Evolutionary conservation across 64 coral and sea anemone genomes (phyloP), one percentile per base, ranked within the genome.

Genomic region (Stichodactyla helianthus): DNA sequence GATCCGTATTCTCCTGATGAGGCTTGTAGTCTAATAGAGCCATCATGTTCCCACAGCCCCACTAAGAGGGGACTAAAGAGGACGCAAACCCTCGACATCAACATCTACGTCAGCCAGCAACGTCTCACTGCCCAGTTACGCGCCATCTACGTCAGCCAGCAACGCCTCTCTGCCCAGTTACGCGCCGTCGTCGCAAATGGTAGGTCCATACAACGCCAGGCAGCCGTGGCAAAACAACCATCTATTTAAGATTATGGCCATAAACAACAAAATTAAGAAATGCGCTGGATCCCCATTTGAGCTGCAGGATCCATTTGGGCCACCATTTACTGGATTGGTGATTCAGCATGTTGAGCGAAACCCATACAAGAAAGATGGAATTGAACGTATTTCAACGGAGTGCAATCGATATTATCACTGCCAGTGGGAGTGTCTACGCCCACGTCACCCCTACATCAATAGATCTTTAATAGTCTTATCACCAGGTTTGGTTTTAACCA

Each of bases 181-280:
- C 55, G 14, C 14, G 4, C 55, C 55, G n/a, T n/a, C n/a, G n/a
- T n/a, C n/a, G n/a, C n/a, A n/a, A n/a, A n/a, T n/a, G n/a, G n/a
- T n/a, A n/a, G n/a, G 55, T 15, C 55, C 55, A 2, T 58, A 58
- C 14, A 58, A 58, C 55, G 6, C 55, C 4, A 58, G 18, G 25
- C 67, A 71, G 86, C 86, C 74, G 20, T 79, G 86, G 86, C 86
- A 87, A 77, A 88, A 80, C 55, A 79, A 27, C 56, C 77, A 88
- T 7, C 77, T 57, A 52, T 82, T 88, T 82, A 61, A 61, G 0
- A 65, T 82, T 62, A 58, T 88, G 9, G 10, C 57, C 14, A 62
- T 88, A 16, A 88, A 54, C 50, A 88, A 88, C n/a, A 82, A 58
- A 52, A 67, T 88, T 53, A 88, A 88, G 78, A 88, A 88, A 82